Base-by-base conservation (phyloP, 2,888 invertebrate genomes). In the Bruchidius siliquastri region DNA sequence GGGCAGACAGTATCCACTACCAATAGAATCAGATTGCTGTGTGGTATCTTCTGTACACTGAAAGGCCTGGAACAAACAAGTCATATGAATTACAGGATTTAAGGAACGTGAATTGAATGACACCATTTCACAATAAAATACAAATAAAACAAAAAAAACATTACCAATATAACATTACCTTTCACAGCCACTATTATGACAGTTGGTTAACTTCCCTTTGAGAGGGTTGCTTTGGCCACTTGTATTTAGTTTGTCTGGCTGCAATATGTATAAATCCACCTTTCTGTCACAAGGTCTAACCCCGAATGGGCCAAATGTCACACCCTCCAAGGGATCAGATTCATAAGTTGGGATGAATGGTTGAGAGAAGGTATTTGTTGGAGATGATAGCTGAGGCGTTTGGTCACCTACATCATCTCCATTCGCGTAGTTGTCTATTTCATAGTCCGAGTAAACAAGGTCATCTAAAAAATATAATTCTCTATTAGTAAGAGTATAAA, bases 1-100 rank as follows among this genome's bases (percentile, higher is more conserved):
- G 95, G 95, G 85, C 95, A 96, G 80, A 94, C 87, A 22, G 94
- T 95, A 86, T 96, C 96, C 81, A 96, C 96, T 77, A 96, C 96
- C 77, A 96, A 88, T 77, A 96, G 88, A 82, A 96, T 94, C 81
- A 96, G 88, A 88, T 96, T 96, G 84, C 96, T 96, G 85, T 95
- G 94, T 71, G 93, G 95, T 82, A 96, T 95, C 88, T 95, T 95
- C 84, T 96, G 96, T 73, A 96, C 96, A 88, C 96, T 96, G 88
- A 96, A 96, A 26, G 96, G 96, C 83, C 96, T 94, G 71, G 22
- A 79, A 79, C 13, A 22, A 21, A 71, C 18, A 26, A 32, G 22
- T 32, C 67, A 20, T 71, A 2, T 49, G n/a, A 10, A 18, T 67
- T n/a, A 71, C 22, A 69, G 13, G n/a, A 71, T 22, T 10, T 26